Base-by-base conservation (phyloP, 64 coral and sea anemone genomes). In the Stichodactyla mertensii region DNA sequence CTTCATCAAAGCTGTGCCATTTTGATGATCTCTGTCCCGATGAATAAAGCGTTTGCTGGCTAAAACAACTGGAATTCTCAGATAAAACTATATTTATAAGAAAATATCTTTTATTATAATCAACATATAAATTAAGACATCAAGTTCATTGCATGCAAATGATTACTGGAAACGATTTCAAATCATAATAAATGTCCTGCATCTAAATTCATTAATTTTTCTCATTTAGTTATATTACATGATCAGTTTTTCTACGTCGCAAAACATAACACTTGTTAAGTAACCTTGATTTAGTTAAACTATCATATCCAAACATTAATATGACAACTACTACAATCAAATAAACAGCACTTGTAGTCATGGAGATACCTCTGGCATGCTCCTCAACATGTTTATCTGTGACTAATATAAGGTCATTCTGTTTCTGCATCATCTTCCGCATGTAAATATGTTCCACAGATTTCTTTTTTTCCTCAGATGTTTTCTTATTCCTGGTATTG, bases 391-490 rank as follows among this genome's bases (percentile, higher is more conserved):
- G 62, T 66, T 20, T 66, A 66, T 9, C 62, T 8, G 11, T 31
- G 20, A 31, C 10, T 14, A 74, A 31, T 3, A 74, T 23, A 74
- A 51, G 52, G 15, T 54, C 78, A 54, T 81, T 55, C 52, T 54
- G 52, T 28, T 81, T 54, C 52, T 81, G 78, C 78, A 81, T 81
- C 78, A 81, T 22, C 20, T 53, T 81, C 19, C 78, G n/a, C 78
- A 53, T 18, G 15, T 53, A 19, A 52, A 81, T 52, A 53, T 79
- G 77, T 7, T n/a, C 62, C 1, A 14, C 62, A 74, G 8, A 31
- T 74, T 74, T 74, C 10, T 36, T n/a, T n/a, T 31, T 4, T 79
- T 79, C 0, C 12, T 51, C 51, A 12, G 77, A 15, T 79, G 53
- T 55, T 6, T 20, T 53, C 13, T 26, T 13, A 27, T 9, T 31